Base-by-base conservation (phyloP, 1,140 invertebrate species). In the Apis cerana region DNA sequence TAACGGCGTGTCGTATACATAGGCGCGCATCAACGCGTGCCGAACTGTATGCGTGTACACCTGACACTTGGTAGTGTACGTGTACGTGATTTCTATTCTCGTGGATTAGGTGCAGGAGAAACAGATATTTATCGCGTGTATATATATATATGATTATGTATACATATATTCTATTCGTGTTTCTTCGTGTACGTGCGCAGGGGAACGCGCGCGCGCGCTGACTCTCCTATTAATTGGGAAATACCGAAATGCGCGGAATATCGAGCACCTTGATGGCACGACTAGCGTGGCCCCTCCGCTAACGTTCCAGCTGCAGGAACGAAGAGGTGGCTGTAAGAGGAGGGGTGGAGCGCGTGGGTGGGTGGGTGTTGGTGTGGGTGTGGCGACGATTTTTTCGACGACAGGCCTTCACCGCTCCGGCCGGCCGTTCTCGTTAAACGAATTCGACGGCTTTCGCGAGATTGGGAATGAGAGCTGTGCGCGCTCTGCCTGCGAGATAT, bases 311-410 rank as follows among this genome's bases (percentile, higher is more conserved):
- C 67, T 59, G 67, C 64, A 82, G 78, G 75, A 43, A 81, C 82
- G 75, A 69, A 84, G 69, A 80, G 82, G 77, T 80, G 77, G 23
- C 52, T n/a, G 70, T 58, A 48, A n/a, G 69, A 56, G 85, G 50
- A 65, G 59, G 58, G 43, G 68, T 74, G 78, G 84, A 61, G 75
- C 62, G 67, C 48, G 87, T 79, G 86, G 71, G 8, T 27, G 67
- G 79, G 61, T 74, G 80, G 74, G 62, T 76, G 85, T 64, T 69
- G 71, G 80, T 82, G 75, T 88, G 87, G 87, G 87, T 88, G 87
- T 88, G 87, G 87, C 87, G 86, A 88, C 87, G 86, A 88, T 88
- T 88, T 88, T 88, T 88, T 88, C 87, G 83, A 88, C 87, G 87
- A 88, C 87, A 88, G 86, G 87, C 83, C 86, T 88, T 80, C 84